Conservation (phyloP, 2,888 invertebrate species). For the Nymphalis urticae region DNA sequence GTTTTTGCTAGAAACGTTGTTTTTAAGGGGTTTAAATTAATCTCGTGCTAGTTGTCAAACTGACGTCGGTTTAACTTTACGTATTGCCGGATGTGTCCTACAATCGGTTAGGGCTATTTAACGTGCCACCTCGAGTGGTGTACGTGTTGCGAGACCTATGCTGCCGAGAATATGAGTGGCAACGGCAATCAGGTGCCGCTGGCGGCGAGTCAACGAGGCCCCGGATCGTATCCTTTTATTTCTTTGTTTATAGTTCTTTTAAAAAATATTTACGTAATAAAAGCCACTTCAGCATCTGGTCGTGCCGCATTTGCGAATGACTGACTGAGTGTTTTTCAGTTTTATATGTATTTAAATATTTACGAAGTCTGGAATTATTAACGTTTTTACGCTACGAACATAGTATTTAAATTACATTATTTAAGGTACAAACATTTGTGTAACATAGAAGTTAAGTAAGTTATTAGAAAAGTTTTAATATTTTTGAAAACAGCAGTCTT, state of each 20-base stretch:
- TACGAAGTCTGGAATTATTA: no score
- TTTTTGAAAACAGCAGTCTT: no score
- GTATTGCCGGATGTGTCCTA: slow-evolving; percentile 81
- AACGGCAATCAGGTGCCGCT: slow-evolving; percentile 85
- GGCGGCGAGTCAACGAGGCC: slow-evolving; percentile 82
- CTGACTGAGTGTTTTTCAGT: slow-evolving; percentile 26
- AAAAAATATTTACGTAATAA: slow-evolving; percentile 77
- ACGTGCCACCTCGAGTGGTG: slow-evolving; percentile 84
- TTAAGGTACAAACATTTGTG: no score
- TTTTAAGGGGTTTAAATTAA: slow-evolving; percentile 67
- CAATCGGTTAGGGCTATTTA: slow-evolving; percentile 79
- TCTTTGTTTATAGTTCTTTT: slow-evolving; percentile 47
- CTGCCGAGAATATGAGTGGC: slow-evolving; percentile 84
- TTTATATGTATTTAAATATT: slow-evolving; percentile 13
- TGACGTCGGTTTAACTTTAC: slow-evolving; percentile 72
- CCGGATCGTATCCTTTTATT: slow-evolving; percentile 83
- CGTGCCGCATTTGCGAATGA: slow-evolving; percentile 66
- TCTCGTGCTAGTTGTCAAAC: slow-evolving; percentile 73
- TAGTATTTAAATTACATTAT: no score
- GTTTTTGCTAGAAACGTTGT: slow-evolving; percentile 75
- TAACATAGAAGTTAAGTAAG: no score
- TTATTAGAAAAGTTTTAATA: no score
- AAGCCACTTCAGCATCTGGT: slow-evolving; percentile 69
- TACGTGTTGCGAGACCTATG: slow-evolving; percentile 82
- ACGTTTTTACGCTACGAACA: no score